Evolutionary conservation across 2,888 invertebrate species (phyloP).

Genomic region (Hymenopus coronatus): DNA sequence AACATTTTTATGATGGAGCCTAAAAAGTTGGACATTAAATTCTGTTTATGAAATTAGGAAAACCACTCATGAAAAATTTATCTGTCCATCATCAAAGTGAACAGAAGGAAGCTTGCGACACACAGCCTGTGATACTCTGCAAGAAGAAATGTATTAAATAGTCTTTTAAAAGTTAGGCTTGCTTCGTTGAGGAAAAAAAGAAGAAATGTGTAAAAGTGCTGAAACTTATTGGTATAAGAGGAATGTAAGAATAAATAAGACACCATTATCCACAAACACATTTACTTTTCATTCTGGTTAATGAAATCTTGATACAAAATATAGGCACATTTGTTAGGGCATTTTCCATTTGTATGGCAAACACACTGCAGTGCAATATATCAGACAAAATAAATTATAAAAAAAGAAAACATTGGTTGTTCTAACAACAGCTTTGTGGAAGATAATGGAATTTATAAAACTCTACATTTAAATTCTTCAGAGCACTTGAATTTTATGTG

Average conservation of each 20-base stretch:
- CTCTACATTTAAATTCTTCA: background rate
- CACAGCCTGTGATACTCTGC: too few relatives aligned
- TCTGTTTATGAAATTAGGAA: too few relatives aligned
- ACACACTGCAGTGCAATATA: background rate
- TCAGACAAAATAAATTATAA: background rate
- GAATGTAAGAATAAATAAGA: background rate
- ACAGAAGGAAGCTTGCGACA: too few relatives aligned
- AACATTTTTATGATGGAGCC: too few relatives aligned
- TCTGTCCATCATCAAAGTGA: too few relatives aligned
- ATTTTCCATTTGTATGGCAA: background rate
- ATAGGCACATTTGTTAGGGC: background rate
- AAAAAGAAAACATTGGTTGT: background rate
- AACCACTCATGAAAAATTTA: too few relatives aligned
- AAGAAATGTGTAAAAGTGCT: too few relatives aligned
- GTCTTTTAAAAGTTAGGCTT: too few relatives aligned
- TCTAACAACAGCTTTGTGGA: background rate
- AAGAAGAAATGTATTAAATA: too few relatives aligned
- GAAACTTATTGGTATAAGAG: too few relatives aligned
- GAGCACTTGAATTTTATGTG: background rate
- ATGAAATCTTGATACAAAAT: constrained; percentile 24
- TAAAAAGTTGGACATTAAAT: too few relatives aligned
- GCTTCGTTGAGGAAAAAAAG: too few relatives aligned
- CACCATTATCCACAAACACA: background rate
- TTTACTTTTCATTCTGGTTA: constrained; percentile 21
- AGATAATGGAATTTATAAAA: background rate